Conservation (phyloP, 1,140 invertebrate genomes). For the Dryas iulia region DNA sequence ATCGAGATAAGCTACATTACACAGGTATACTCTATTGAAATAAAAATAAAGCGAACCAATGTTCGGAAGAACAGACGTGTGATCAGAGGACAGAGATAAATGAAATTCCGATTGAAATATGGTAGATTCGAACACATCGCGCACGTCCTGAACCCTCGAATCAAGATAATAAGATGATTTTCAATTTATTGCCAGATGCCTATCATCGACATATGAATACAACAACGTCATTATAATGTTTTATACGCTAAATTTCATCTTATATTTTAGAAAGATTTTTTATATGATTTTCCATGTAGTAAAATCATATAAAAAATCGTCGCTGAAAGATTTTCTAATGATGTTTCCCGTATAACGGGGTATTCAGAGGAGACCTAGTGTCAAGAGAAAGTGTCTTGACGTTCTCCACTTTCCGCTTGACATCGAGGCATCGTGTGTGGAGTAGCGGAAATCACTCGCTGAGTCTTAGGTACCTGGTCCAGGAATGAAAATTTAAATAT, state of each 20-base stretch:
- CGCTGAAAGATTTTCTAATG: no score
- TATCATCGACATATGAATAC: constrained; percentile 6
- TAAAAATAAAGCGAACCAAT: constrained; percentile 27
- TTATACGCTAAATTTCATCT: not conserved
- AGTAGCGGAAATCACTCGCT: no score
- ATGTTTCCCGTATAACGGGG: no score
- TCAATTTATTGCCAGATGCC: constrained; percentile 30
- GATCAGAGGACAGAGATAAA: constrained; percentile 56
- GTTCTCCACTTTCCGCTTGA: no score
- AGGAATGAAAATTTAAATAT: no score
- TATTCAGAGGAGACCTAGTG: no score
- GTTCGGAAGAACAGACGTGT: constrained; percentile 32
- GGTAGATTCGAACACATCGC: constrained; percentile 29
- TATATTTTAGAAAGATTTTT: no score
- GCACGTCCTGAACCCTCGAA: constrained; percentile 30
- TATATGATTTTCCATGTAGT: no score
- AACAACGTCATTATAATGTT: constrained; percentile 1
- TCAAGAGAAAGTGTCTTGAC: no score
- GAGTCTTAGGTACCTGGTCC: no score
- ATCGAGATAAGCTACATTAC: constrained; percentile 26
- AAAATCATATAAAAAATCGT: no score
- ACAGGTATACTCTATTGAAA: constrained; percentile 31
- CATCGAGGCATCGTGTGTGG: no score
- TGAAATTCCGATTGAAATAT: constrained; percentile 42
- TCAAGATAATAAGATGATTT: constrained; percentile 38